Conservation (phyloP, 2,888 invertebrate species). For the Microchrysa polita region DNA sequence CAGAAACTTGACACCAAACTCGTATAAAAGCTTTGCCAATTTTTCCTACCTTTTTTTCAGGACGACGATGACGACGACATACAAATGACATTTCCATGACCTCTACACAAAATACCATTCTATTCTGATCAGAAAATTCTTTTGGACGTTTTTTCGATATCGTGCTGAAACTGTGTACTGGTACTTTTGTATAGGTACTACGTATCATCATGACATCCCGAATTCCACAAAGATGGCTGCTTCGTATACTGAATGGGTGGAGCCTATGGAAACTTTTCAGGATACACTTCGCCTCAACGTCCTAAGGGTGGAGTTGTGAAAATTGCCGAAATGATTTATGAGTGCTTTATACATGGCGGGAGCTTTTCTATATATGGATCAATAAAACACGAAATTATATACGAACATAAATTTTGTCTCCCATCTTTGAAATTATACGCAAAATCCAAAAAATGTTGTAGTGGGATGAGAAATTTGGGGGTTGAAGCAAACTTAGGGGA, state of each 20-base stretch:
- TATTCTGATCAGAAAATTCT: conserved; percentile 42
- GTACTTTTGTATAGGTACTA: no score
- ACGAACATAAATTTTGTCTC: neutral
- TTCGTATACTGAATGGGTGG: conserved; percentile 20
- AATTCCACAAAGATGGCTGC: conserved; percentile 41
- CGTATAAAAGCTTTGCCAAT: conserved; percentile 21
- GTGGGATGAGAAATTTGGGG: conserved; percentile 1
- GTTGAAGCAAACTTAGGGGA: neutral
- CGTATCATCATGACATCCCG: conserved; percentile 12
- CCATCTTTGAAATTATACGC: conserved; percentile 28
- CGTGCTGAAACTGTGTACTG: neutral
- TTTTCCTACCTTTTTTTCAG: neutral
- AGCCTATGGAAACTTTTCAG: conserved; percentile 19
- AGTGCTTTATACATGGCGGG: neutral
- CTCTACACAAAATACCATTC: conserved; percentile 45
- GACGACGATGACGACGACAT: no score
- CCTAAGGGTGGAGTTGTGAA: conserved; percentile 35
- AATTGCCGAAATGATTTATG: conserved; percentile 9
- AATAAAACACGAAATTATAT: neutral
- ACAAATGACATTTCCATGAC: conserved; percentile 50
- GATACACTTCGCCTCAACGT: neutral
- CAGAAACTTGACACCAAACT: neutral
- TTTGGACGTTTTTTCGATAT: neutral
- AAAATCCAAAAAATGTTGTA: conserved; percentile 15
- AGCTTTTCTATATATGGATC: conserved; percentile 24